Base-by-base conservation (phyloP, 2,797 vertebrate genomes). In the Pelodytes ibericus region DNA sequence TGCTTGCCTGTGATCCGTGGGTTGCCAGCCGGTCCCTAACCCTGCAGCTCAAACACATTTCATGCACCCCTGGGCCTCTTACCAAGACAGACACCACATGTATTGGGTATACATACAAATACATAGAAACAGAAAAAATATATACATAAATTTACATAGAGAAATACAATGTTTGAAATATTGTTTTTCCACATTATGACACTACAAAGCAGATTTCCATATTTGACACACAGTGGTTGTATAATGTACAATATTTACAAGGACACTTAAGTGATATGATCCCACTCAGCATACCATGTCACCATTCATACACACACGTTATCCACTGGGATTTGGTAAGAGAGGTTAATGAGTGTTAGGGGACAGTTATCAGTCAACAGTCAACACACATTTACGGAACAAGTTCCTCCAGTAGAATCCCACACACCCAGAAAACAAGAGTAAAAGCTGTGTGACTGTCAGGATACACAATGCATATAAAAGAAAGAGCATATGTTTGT, bases 271-370 rank as follows among this genome's bases (percentile, higher is more conserved):
- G n/a, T 24, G n/a, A 20, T 15, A 24, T 22, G 49, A 24, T 11
- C 49, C 20, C 18, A 53, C 20, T 22, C 6, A 22, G n/a, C 5
- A 24, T 24, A 53, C 49, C 6, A 13, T 53, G 33, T 4, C 16
- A 33, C 20, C 61, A 41, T 20, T 33, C 61, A 26, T 26, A 41
- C 61, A 64, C 36, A 39, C 39, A 7, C 7, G 41, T 41, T 65
- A 16, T 13, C 41, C 26, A 65, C 3, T 53, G n/a, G n/a, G n/a
- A 53, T 24, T 53, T 20, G 49, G 49, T 53, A 53, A 39, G 49
- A 62, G 29, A 62, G 44, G 59, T 72, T 72, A 72, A 60, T 72
- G 24, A 26, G 16, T 72, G 71, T 72, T 72, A 72, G 25, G 30
- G 47, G 71, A 27, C 29, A 72, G 47, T 51, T 53, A 49, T 44